Base-by-base conservation (phyloP, 1,140 invertebrate genomes). In the Prorops nasuta region DNA sequence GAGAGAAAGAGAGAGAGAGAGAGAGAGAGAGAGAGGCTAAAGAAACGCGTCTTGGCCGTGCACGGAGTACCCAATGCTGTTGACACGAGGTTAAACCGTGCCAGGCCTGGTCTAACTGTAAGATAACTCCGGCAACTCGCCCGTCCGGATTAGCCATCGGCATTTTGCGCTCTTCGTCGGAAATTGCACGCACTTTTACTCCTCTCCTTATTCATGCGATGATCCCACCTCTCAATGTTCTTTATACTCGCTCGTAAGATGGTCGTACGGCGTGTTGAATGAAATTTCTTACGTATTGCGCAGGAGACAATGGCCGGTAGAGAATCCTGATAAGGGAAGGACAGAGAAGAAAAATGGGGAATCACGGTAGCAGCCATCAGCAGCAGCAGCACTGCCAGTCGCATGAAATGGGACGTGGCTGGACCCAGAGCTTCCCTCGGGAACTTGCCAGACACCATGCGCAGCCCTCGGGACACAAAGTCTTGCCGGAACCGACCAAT, bases 401-500 rank as follows among this genome's bases (percentile, higher is more conserved):
- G 20, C 53, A 56, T n/a, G 63, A 67, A 32, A 51, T 63, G 47
- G 65, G 47, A 40, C 66, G 63, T 10, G 67, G 66, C 54, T 80
- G 78, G 77, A 69, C 73, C 18, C 71, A 78, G 47, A 78, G 79
- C 10, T 79, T 76, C 54, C 78, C 78, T 0, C 71, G 78, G 28
- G 69, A 71, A 45, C 49, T 68, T 3, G 60, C 66, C 1, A 67
- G 69, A 46, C 66, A 69, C 35, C 50, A 66, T 28, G 55, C 51
- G 10, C 66, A 67, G 44, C 63, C 68, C 22, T 72, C 67, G 8
- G 77, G 76, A 16, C 69, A 80, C 34, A 84, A 89, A 78, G 87
- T 90, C 6, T 71, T 91, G 2, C 88, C 88, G 1, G 78, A 81
- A 43, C 77, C 80, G 3, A 81, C 84, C 12, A 78, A 78, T 22